Base-by-base conservation (phyloP, 1,140 invertebrate species). In the Zaprionus vittiger region DNA sequence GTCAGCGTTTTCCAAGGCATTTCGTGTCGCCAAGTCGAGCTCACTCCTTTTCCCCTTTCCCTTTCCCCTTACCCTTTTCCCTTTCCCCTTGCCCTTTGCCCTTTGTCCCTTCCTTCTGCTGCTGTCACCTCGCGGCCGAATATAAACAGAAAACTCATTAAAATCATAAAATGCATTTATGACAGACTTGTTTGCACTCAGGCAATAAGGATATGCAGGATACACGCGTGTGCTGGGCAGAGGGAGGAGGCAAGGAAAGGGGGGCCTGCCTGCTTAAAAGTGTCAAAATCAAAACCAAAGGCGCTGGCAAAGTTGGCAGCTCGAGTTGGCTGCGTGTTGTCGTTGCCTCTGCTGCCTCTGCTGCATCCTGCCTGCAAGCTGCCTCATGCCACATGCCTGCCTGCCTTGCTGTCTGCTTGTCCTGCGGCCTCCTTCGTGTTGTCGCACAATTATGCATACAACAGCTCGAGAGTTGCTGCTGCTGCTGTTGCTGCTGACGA, bases 131-230 rank as follows among this genome's bases (percentile, higher is more conserved):
- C 24, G 20, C 24, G 24, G 26, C 52, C 49, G 37, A 78, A 87
- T 81, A 89, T 89, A 83, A 89, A 89, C 84, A 90, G 84, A 89
- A 89, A 89, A 89, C 85, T 89, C 85, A 89, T 89, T 89, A 89
- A 90, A 89, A 89, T 90, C 85, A 90, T 89, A 89, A 89, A 89
- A 89, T 84, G 84, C 84, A 89, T 89, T 89, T 89, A 84, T 89
- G 84, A 84, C 84, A 90, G 85, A 63, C 78, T 73, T 87, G 84
- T 90, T 90, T 89, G 81, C 71, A 83, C 77, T 69, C 67, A 73
- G 84, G 84, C 84, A 89, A 89, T 89, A 89, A 90, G 37, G 17
- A 61, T 72, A 61, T 57, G 38, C 41, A 47, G 55, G 17, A 38
- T 57, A 17, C 44, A 61, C 47, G 69, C 11, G 28, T 24, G 55